These are phyloP conservation scores for Zaprionus tsacasi DNA, from an alignment of 1,140 invertebrate species.

Conservation along the genomic window DNA sequence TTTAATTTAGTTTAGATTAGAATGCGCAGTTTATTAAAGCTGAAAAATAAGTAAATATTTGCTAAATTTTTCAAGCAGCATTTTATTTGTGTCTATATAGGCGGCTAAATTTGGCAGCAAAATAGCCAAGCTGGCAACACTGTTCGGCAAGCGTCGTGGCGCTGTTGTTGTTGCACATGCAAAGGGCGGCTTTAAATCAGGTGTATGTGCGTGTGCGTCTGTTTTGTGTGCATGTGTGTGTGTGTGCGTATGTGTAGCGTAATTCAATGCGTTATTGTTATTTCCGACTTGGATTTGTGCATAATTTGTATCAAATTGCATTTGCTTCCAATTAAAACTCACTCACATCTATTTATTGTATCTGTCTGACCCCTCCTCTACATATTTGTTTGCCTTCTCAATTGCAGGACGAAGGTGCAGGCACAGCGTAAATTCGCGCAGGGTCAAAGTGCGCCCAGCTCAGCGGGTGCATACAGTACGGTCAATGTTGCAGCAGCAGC, in stretches of 20 bases:
- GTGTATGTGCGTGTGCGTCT: slow-evolving; percentile 18
- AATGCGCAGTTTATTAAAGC: neutral
- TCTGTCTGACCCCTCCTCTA: neutral
- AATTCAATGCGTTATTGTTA: slow-evolving; percentile 45
- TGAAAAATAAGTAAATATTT: neutral
- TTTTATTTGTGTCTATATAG: neutral
- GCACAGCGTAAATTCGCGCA: slow-evolving; percentile 97
- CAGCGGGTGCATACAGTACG: slow-evolving; percentile 58
- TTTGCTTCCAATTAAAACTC: slow-evolving; percentile 54
- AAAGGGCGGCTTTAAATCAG: slow-evolving; percentile 64
- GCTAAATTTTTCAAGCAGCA: neutral
- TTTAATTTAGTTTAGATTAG: neutral
- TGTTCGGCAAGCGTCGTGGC: slow-evolving; percentile 63
- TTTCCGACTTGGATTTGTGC: slow-evolving; percentile 46
- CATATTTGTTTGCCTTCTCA: slow-evolving; percentile 35
- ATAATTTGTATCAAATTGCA: slow-evolving; percentile 59
- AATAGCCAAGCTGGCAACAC: slow-evolving; percentile 29
- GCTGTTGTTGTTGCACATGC: slow-evolving; percentile 49
- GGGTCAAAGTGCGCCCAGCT: slow-evolving; percentile 86
- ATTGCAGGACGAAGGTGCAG: slow-evolving; percentile 90
- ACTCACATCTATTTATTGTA: slow-evolving; percentile 34
- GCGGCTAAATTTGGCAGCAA: slow-evolving; percentile 18
- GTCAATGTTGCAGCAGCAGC: slow-evolving; percentile 42
- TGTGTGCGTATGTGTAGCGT: slow-evolving; percentile 12
- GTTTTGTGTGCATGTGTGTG: slow-evolving; percentile 16